phyloP scores from a whole-genome alignment of 2,888 invertebrate genomes.

The Drosophila gaucha region DNA sequence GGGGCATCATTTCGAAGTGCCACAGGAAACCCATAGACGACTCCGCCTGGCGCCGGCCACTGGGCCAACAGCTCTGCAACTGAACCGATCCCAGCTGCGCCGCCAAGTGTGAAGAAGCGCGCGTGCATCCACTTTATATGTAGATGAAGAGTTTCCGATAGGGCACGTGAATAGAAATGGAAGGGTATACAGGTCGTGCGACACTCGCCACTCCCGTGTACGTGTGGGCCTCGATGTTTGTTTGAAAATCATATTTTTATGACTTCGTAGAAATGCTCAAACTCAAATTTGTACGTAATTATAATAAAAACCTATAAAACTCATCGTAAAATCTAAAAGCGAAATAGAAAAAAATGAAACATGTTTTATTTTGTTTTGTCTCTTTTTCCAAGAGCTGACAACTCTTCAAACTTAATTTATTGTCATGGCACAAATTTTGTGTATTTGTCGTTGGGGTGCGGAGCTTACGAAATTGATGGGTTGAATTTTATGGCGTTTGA shows the following conservation, averaged over 20 bases:
- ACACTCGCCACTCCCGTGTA: constrained; percentile 48
- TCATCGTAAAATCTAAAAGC: constrained; percentile 59
- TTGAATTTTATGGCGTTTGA: constrained; percentile 72
- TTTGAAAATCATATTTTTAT: constrained; percentile 69
- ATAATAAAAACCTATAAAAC: constrained; percentile 78
- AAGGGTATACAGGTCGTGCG: constrained; percentile 33
- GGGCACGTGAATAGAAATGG: constrained; percentile 29
- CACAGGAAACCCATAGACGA: constrained; percentile 19
- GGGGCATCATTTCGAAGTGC: constrained; percentile 38
- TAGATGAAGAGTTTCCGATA: constrained; percentile 49
- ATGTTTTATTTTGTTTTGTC: constrained; percentile 16
- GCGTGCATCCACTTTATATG: constrained; percentile 39
- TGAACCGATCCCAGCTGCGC: constrained; percentile 27
- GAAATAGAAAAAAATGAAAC: constrained; percentile 34
- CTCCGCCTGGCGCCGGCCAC: constrained; percentile 64
- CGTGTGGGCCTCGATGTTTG: constrained; percentile 27
- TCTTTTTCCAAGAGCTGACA: constrained; percentile 36
- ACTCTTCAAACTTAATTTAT: constrained; percentile 60
- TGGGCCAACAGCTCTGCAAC: constrained; percentile 24
- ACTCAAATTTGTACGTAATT: constrained; percentile 76
- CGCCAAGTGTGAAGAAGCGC: constrained; percentile 40
- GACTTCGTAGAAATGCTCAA: constrained; percentile 64
- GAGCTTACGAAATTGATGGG: constrained; percentile 67
- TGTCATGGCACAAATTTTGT: constrained; percentile 75
- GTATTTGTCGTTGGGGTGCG: constrained; percentile 48